Percentiles rank a stretch among this genome's conserved stretches.
phyloP scores from a whole-genome alignment of 2,797 vertebrate species.

The Toxotes lorentzi region DNA sequence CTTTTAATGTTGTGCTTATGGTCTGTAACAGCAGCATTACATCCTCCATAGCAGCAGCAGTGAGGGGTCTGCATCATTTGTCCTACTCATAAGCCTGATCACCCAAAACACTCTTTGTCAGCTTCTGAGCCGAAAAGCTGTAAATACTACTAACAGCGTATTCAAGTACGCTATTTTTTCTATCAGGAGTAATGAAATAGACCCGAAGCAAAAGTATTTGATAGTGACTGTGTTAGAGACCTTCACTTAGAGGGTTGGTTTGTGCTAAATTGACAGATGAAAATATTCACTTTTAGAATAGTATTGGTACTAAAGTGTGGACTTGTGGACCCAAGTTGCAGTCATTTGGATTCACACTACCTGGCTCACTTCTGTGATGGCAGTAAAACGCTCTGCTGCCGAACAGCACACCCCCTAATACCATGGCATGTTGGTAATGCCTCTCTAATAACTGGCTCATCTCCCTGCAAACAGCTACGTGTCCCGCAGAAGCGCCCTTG shows the following conservation, averaged over 20 bases:
- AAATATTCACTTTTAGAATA: not conserved
- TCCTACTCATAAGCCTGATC: conserved; percentile 1
- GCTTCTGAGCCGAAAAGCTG: not conserved
- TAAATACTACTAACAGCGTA: not conserved
- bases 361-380: conserved; percentile 11
- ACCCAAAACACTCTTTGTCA: conserved; percentile 1
- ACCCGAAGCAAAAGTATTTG: not conserved
- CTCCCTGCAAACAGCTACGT: not conserved
- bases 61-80: not conserved
- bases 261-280: not conserved
- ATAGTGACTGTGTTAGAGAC: not conserved
- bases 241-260: not conserved
- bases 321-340: not conserved
- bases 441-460: conserved; percentile 27
- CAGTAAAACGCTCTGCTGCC: conserved; percentile 25
- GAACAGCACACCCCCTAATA: conserved; percentile 16
- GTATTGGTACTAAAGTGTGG: not conserved
- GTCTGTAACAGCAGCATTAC: not conserved
- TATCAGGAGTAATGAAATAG: not conserved
- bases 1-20: conserved; percentile 12
- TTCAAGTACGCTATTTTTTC: not conserved
- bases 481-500: not conserved
- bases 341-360: not conserved
- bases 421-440: conserved; percentile 17
- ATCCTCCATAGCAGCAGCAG: not conserved